Evolutionary conservation across 1,140 invertebrate genomes (phyloP).

Genomic region (Uloborus diversus): DNA sequence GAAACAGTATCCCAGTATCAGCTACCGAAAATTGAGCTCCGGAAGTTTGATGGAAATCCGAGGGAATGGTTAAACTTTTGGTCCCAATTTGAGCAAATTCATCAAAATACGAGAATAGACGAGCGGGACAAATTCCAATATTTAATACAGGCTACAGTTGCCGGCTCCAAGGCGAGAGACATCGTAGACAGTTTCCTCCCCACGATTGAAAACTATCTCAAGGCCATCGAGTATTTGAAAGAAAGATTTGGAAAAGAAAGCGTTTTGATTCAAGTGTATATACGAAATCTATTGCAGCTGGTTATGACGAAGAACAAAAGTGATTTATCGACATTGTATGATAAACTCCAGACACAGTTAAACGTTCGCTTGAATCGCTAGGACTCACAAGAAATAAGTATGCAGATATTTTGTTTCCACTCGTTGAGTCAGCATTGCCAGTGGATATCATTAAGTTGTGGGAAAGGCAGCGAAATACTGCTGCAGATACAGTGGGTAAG

Average conservation of each 20-base stretch:
- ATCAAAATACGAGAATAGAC: background rate
- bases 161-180: background rate
- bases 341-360: background rate
- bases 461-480: background rate
- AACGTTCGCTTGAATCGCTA: background rate
- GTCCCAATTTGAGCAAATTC: background rate
- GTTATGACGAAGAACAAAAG: background rate
- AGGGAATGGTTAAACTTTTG: background rate
- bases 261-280: constrained; percentile 53
- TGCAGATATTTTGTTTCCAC: background rate
- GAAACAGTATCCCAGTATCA: no score
- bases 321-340: background rate
- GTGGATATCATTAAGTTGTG: background rate
- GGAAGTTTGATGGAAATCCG: background rate
- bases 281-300: background rate
- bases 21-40: background rate
- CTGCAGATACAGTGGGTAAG: background rate
- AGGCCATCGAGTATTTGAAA: constrained; percentile 44
- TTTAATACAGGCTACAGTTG: background rate
- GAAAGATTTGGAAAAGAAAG: constrained; percentile 50
- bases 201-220: constrained; percentile 24
- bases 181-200: constrained; percentile 57
- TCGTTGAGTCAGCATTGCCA: background rate
- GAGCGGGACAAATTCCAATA: background rate
- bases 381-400: background rate